Percentiles rank a stretch among this genome's conserved stretches.
Conservation (phyloP, 2,797 vertebrate species). For the Sibirionetta formosa region DNA sequence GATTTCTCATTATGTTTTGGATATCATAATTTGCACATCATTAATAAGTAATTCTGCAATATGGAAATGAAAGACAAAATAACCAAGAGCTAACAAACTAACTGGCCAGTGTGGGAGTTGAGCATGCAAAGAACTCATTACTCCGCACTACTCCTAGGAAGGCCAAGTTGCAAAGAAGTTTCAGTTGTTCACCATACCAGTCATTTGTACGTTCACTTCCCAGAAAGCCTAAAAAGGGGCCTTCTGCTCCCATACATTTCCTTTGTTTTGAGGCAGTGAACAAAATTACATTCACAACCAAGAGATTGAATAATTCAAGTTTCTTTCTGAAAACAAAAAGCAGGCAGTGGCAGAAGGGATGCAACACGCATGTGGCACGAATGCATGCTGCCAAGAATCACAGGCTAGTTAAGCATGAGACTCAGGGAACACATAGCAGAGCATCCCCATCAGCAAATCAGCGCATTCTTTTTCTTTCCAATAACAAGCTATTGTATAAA, state of each 20-base stretch:
- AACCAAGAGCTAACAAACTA: not conserved
- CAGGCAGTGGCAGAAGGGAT: not conserved
- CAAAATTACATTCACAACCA: not conserved
- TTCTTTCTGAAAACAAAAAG: not conserved
- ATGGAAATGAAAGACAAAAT: not conserved
- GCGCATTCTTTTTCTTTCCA: not conserved
- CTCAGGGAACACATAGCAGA: not conserved
- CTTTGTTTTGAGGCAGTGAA: not conserved
- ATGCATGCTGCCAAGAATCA: not conserved
- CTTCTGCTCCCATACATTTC: not conserved
- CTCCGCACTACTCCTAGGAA: not conserved
- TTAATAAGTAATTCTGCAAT: not conserved
- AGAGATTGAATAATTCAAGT: not conserved
- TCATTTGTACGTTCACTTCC: not conserved
- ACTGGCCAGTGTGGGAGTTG: not conserved
- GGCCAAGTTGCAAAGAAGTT: not conserved
- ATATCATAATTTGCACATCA: not conserved
- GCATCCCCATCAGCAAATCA: constrained; percentile 4
- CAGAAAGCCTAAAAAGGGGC: not conserved
- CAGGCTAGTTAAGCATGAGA: not conserved
- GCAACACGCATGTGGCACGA: not conserved
- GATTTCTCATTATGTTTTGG: not conserved
- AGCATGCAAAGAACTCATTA: not conserved
- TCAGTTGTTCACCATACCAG: not conserved
- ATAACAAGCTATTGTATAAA: not conserved